These are phyloP conservation scores for Malachius bipustulatus DNA, from an alignment of 2,888 invertebrate genomes.

Conservation along the genomic window DNA sequence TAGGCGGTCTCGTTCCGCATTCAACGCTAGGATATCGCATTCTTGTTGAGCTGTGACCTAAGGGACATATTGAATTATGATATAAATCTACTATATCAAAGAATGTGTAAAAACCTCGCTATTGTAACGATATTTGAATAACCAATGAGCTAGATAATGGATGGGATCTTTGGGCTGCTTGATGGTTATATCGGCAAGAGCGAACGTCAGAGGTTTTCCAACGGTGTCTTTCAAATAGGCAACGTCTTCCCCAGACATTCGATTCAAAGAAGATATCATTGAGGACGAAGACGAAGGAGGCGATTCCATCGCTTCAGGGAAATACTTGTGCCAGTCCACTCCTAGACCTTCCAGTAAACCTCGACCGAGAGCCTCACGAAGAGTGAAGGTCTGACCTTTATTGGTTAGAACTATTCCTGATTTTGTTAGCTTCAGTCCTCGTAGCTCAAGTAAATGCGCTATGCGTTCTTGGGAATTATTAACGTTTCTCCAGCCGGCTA, in stretches of 20 bases:
- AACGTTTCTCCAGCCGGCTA: too few species aligned
- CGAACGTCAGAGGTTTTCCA: conserved; percentile 35
- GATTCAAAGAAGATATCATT: too few species aligned
- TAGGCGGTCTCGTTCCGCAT: conserved; percentile 28
- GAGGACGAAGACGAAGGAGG: too few species aligned
- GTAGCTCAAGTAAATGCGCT: conserved; percentile 22
- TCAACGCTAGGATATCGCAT: too few species aligned
- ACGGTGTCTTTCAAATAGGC: conserved; percentile 32
- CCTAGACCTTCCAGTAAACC: conserved; percentile 28
- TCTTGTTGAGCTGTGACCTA: too few species aligned
- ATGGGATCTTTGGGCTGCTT: conserved; percentile 39
- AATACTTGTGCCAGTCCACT: conserved; percentile 10
- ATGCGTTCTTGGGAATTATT: too few species aligned
- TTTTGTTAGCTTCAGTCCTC: conserved; percentile 27
- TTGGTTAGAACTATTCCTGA: conserved; percentile 28
- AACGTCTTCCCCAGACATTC: conserved; percentile 30
- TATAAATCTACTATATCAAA: too few species aligned
- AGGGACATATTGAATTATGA: too few species aligned
- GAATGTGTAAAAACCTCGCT: conserved; percentile 35
- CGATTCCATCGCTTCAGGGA: too few species aligned
- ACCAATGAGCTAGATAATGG: conserved; percentile 40
- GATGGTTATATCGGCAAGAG: conserved; percentile 36
- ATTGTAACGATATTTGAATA: conserved; percentile 39
- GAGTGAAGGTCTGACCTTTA: conserved; percentile 26
- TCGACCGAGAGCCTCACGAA: conserved; percentile 26